Base-by-base conservation (phyloP, 2,888 invertebrate genomes). In the Torymus texanus region DNA sequence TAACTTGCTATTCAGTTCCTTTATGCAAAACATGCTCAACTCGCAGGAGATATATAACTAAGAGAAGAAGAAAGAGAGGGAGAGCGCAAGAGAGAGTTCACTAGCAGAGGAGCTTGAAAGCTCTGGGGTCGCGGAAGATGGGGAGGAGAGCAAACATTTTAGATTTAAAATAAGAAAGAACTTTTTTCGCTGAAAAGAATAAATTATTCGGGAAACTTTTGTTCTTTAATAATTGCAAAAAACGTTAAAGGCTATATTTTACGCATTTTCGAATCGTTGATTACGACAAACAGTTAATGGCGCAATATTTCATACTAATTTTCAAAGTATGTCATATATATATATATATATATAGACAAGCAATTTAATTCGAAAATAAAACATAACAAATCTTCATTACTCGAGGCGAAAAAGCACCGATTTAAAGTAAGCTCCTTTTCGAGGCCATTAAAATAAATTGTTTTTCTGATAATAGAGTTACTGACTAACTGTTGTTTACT, bases 21-120 rank as follows among this genome's bases (percentile, higher is more conserved):
- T 10, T 41, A 63, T 63, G 63, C 63, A 63, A 41, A 41, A 50
- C 63, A 63, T 63, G 63, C 41, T 63, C 63, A 29, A 63, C 63
- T 63, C 41, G 41, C 16, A n/a, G 10, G 41, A 63, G 50, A 29
- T 41, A 62, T 41, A 62, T 29, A 50, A 29, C 50, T 50, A 24
- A n/a, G 24, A 29, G 63, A 63, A n/a, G 12, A 11, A 61, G 24
- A 18, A 24, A 61, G 18, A 11, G 61, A 63, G 11, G 12, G n/a
- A n/a, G n/a, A n/a, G 63, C 14, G n/a, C n/a, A 63, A 13, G 12
- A 16, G 41, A 41, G 41, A 41, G 41, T 29, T 29, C 29, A 29
- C 29, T 29, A 41, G 16, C 51, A 41, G 21, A 66, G 18, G 50
- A 50, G 24, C 68, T 68, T 56, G 68, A 68, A 70, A 58, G 70